These are phyloP conservation scores for Cheiracanthium punctorium DNA, from an alignment of 2,888 invertebrate genomes.

Conservation along the genomic window DNA sequence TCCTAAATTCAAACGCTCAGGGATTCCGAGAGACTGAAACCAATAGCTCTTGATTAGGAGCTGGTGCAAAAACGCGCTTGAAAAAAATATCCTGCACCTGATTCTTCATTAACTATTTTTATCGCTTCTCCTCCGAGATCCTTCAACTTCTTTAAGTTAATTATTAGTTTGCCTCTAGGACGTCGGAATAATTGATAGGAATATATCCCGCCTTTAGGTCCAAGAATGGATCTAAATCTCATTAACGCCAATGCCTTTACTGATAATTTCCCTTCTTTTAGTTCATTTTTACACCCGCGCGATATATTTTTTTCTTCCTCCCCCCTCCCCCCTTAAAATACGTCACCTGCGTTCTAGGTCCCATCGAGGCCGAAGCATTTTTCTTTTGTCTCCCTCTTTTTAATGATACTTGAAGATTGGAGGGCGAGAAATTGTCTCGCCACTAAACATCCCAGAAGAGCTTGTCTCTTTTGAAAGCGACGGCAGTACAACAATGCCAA, in stretches of 20 bases:
- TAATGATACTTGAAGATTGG: conserved; percentile 5
- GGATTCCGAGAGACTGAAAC: neutral
- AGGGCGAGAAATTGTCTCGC: conserved; percentile 28
- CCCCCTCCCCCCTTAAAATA: too few species aligned
- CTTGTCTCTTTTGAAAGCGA: conserved; percentile 43
- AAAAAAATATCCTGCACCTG: conserved; percentile 27
- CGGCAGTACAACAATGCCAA: conserved; percentile 40
- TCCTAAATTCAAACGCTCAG: neutral
- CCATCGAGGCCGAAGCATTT: neutral
- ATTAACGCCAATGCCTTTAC: conserved; percentile 32
- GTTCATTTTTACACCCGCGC: neutral
- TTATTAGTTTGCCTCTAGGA: conserved; percentile 35
- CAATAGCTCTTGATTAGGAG: conserved; percentile 47
- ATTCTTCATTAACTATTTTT: conserved; percentile 59
- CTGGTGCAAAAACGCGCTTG: neutral
- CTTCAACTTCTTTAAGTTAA: conserved; percentile 49
- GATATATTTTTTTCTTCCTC: neutral
- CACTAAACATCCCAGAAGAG: conserved; percentile 38
- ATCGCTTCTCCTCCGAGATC: conserved; percentile 29
- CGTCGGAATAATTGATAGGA: conserved; percentile 42
- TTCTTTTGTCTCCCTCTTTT: conserved; percentile 30
- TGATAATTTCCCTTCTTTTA: conserved; percentile 41
- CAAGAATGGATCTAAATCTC: conserved; percentile 53
- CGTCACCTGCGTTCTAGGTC: neutral
- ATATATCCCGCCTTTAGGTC: conserved; percentile 14